phyloP scores from a whole-genome alignment of 2,888 invertebrate genomes.

The Drosophila histrio region DNA sequence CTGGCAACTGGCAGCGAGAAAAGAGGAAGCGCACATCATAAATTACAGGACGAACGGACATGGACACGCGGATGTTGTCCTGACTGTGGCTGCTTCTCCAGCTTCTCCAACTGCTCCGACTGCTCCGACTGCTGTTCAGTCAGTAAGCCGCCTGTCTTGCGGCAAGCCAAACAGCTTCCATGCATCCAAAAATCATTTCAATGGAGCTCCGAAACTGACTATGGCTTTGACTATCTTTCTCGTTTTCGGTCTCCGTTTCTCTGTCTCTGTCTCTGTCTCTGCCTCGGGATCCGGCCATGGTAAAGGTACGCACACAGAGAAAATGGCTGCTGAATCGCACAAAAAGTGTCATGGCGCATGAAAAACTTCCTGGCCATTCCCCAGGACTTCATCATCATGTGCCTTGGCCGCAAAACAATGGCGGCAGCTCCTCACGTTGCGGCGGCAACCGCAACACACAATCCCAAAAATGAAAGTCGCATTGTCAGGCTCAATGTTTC shows the following conservation, averaged over 20 bases:
- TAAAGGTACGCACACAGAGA: conserved; percentile 51
- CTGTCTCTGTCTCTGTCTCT: conserved; percentile 10
- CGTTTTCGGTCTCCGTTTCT: conserved; percentile 3
- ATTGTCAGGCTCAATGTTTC: conserved; percentile 81
- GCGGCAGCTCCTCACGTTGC: conserved; percentile 53
- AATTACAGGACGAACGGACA: conserved; percentile 69
- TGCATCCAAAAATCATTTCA: conserved; percentile 79
- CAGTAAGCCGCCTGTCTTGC: conserved; percentile 75
- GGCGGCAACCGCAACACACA: conserved; percentile 35
- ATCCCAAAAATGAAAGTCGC: conserved; percentile 71
- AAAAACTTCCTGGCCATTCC: conserved; percentile 74
- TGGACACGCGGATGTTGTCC: conserved; percentile 65
- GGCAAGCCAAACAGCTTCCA: conserved; percentile 78
- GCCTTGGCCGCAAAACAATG: conserved; percentile 71
- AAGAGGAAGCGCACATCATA: conserved; percentile 75
- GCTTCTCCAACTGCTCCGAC: conserved; percentile 19
- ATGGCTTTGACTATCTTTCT: background rate
- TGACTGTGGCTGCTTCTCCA: conserved; percentile 43
- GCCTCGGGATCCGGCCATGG: conserved; percentile 31
- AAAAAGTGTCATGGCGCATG: conserved; percentile 80
- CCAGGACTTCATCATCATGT: conserved; percentile 45
- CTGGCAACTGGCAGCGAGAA: conserved; percentile 46
- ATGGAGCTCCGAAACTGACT: conserved; percentile 44
- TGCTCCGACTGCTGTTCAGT: conserved; percentile 30
- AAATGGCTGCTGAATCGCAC: conserved; percentile 73